phyloP scores from a whole-genome alignment of 37 sponge, comb jelly and placozoan genomes.

The Cliona cf. orientalis region DNA sequence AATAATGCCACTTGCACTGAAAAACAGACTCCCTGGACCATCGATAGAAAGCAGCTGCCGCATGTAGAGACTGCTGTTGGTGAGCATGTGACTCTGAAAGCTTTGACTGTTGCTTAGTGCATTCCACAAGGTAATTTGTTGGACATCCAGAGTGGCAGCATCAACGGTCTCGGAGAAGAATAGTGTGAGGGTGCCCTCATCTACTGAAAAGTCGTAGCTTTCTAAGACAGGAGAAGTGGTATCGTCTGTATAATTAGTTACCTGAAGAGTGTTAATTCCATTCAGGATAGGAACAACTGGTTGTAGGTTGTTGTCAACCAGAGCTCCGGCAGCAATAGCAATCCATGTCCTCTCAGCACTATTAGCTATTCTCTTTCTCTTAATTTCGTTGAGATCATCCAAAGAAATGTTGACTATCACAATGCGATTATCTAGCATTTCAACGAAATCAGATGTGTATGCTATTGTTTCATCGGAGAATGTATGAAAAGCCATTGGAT shows the following conservation, averaged over 20 bases:
- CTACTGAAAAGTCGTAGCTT: constrained; percentile 60
- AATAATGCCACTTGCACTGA: constrained; percentile 9
- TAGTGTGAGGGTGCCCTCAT: constrained; percentile 77
- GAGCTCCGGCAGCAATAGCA: constrained; percentile 63
- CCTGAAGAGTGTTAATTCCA: constrained; percentile 59
- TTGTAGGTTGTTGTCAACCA: constrained; percentile 76
- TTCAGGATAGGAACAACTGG: constrained; percentile 81
- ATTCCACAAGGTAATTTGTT: constrained; percentile 71
- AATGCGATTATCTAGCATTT: constrained; percentile 80
- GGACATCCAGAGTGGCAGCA: constrained; percentile 76
- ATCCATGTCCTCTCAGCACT: constrained; percentile 75
- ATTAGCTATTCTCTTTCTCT: constrained; percentile 77
- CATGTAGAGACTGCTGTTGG: constrained; percentile 42
- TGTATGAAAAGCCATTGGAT: constrained; percentile 61
- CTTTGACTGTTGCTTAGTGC: not conserved
- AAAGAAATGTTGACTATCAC: constrained; percentile 72
- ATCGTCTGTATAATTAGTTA: constrained; percentile 67
- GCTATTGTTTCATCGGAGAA: constrained; percentile 57
- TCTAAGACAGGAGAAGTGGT: constrained; percentile 67
- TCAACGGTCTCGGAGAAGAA: constrained; percentile 91
- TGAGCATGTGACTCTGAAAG: constrained; percentile 36
- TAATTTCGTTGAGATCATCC: constrained; percentile 89
- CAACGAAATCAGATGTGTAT: constrained; percentile 42
- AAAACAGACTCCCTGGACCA: not conserved
- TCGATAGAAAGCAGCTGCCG: constrained; percentile 19